Percentiles rank a stretch among this genome's conserved stretches.
Conservation (phyloP, 1,140 invertebrate species). For the Zaprionus tsacasi region DNA sequence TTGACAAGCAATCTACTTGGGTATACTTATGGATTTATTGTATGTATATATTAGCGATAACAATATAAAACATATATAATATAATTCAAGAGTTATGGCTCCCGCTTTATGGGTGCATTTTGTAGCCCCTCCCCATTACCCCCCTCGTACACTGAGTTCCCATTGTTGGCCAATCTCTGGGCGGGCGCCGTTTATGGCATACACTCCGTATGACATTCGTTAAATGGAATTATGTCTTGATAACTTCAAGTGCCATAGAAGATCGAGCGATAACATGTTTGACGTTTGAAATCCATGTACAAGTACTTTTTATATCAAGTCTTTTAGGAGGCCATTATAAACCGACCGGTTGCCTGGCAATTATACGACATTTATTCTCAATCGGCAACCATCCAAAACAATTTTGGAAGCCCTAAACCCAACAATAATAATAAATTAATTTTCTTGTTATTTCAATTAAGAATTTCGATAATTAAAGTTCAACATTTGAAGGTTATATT, state of each 20-base stretch:
- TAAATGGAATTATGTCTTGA: slow-evolving; percentile 60
- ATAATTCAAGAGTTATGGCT: slow-evolving; percentile 20
- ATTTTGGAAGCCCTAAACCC: slow-evolving; percentile 1
- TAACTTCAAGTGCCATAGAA: slow-evolving; percentile 60
- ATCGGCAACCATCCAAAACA: slow-evolving; percentile 5
- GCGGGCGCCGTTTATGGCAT: slow-evolving; percentile 40
- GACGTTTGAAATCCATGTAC: slow-evolving; percentile 18
- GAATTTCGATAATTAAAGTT: slow-evolving; percentile 27
- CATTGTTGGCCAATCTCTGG: slow-evolving; percentile 11
- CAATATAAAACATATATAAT: not conserved
- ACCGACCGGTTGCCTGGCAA: slow-evolving; percentile 33
- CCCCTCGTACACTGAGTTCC: not conserved
- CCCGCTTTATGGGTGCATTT: slow-evolving; percentile 15
- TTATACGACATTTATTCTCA: slow-evolving; percentile 6
- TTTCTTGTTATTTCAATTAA: slow-evolving; percentile 21
- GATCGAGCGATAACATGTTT: slow-evolving; percentile 51
- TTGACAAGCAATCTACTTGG: not conserved
- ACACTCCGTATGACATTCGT: slow-evolving; percentile 49
- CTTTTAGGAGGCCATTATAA: slow-evolving; percentile 18
- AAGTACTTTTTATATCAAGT: slow-evolving; percentile 49
- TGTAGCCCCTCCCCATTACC: not conserved
- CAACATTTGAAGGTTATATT: slow-evolving; percentile 53
- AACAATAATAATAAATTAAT: slow-evolving; percentile 17
- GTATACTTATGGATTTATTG: slow-evolving; percentile 28
- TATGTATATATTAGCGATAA: slow-evolving; percentile 12